Evolutionary conservation across 2,113 vertebrate genomes (phyloP), one percentile per base, ranked within the genome.

Genomic region (Myocastor coypus): DNA sequence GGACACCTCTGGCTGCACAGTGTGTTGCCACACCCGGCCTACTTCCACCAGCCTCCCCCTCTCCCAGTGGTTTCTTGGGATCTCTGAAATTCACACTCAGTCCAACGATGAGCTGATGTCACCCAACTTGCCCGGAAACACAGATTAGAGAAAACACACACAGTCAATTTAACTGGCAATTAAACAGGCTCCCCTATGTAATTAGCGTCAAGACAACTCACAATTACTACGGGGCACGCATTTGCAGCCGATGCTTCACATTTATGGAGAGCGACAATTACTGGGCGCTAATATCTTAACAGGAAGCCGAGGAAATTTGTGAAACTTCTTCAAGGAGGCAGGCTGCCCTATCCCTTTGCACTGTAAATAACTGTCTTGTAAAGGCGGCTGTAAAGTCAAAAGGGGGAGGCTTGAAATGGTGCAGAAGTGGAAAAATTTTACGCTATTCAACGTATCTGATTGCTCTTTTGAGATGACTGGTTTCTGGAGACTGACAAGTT

Each of bases 81-180:
- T 52, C 91, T 94, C 64, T 93, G 87, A 83, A 83, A 86, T 83
- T 90, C 96, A 87, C 5, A 2, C 94, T 84, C 17, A 66, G 94
- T 94, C 97, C 93, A 92, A 96, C 0, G 30, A 95, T 90, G 55
- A 95, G 95, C 87, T 94, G 97, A 96, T 97, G 95, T 95, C 97
- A 97, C 95, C 95, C 88, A 92, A 91, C 97, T 97, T 96, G 92
- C 97, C 97, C 96, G 88, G 95, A 98, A 97, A 97, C 97, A 94
- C 95, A 97, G 96, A 97, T 97, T 98, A 98, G 97, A 96, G 97
- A 97, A 98, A 98, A 98, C 96, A 96, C 97, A 97, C 97, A 97
- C 97, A 97, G 97, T 96, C 96, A 97, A 97, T 98, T 97, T 98
- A 98, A 98, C 97, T 97, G 97, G 97, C 97, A 97, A 98, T 98